Conservation (phyloP, 2,797 vertebrate genomes). For the Dallia pectoralis region DNA sequence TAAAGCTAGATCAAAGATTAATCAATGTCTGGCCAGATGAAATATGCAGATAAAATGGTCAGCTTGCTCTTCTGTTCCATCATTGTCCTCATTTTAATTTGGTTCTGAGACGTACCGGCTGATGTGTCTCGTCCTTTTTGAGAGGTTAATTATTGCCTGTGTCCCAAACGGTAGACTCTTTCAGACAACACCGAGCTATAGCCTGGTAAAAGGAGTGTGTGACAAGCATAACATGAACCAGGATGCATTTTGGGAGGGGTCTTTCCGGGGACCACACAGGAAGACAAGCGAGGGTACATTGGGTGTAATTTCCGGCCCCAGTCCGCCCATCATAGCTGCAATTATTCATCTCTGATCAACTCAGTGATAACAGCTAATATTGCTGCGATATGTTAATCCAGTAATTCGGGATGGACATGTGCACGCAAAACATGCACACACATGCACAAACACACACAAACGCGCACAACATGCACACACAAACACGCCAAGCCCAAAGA, state of each 20-base stretch:
- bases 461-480: slow-evolving; percentile 8
- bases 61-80: slow-evolving; percentile 5
- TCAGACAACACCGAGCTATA: not conserved
- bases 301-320: slow-evolving; percentile 70
- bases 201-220: not conserved
- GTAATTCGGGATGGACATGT: slow-evolving; percentile 55
- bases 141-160: not conserved
- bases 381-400: slow-evolving; percentile 68
- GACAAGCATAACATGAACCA: not conserved
- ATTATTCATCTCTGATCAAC: slow-evolving; percentile 64
- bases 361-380: slow-evolving; percentile 65
- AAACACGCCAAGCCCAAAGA: not conserved
- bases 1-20: too few relatives aligned
- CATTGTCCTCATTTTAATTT: not conserved
- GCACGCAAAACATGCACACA: not conserved
- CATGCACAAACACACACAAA: slow-evolving; percentile 23
- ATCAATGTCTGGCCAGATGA: not conserved
- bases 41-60: not conserved
- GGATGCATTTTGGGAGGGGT: not conserved
- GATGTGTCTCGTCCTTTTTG: too few relatives aligned
- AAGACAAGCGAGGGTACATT: slow-evolving; percentile 53
- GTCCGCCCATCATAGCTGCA: slow-evolving; percentile 60
- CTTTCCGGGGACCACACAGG: slow-evolving; percentile 62
- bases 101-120: not conserved
- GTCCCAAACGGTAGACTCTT: not conserved